These are phyloP conservation scores for Myzus persicae DNA, from an alignment of 1,140 invertebrate genomes.

Conservation along the genomic window DNA sequence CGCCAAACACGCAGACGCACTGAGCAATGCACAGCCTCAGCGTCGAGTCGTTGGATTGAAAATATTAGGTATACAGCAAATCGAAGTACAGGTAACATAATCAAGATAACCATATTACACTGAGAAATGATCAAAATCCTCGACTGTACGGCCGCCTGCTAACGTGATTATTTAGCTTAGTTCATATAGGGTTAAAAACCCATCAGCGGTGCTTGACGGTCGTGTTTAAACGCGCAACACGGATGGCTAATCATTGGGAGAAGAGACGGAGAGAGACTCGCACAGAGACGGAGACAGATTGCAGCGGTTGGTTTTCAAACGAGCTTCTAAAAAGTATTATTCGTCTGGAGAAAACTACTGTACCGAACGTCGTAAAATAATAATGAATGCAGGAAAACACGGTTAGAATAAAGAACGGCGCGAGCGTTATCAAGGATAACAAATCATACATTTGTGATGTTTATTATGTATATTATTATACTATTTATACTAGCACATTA, in stretches of 20 bases:
- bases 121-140: not conserved
- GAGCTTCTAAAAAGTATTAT: not conserved
- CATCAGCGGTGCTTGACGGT: slow-evolving; percentile 44
- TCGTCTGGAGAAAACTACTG: not conserved
- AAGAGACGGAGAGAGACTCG: not conserved
- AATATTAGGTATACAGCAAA: not conserved
- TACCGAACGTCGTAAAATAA: not conserved
- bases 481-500: not conserved
- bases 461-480: not conserved
- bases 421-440: not conserved
- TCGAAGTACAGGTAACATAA: not conserved
- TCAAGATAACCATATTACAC: not conserved
- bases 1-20: not conserved
- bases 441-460: slow-evolving; percentile 11
- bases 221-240: slow-evolving; percentile 14
- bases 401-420: not conserved
- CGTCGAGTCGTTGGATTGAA: not conserved
- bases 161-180: not conserved
- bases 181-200: slow-evolving; percentile 48
- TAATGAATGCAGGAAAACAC: not conserved
- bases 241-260: slow-evolving; percentile 26
- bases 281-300: not conserved
- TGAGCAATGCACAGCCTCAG: not conserved
- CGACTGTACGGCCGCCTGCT: not conserved
- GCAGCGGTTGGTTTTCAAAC: not conserved